Percentiles rank a stretch among this genome's conserved stretches.
Evolutionary conservation across 2,888 invertebrate genomes (phyloP).

Genomic region (Diarsia mendica): DNA sequence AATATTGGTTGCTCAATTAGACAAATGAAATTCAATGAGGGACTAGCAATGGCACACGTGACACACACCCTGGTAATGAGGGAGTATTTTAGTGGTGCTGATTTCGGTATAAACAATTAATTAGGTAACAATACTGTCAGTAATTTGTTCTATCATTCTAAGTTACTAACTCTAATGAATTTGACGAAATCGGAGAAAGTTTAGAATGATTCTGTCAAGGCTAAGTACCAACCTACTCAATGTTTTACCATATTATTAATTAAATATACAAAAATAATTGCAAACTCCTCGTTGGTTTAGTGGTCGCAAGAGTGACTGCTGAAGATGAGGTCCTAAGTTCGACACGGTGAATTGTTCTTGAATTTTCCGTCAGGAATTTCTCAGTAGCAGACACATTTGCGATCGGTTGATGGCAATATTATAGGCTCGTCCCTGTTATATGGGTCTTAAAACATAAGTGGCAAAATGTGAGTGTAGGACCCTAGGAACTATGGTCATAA

Average conservation of each 20-base stretch:
- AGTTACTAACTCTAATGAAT: background rate
- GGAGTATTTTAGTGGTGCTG: conserved; percentile 55
- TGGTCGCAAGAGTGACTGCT: no score
- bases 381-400: no score
- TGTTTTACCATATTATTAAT: no score
- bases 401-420: no score
- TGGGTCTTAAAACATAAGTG: no score
- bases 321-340: no score
- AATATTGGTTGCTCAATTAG: conserved; percentile 87
- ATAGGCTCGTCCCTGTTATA: no score
- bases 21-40: conserved; percentile 81
- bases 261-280: background rate
- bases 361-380: no score
- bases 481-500: no score
- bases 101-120: conserved; percentile 14
- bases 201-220: background rate
- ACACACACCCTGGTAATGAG: conserved; percentile 64
- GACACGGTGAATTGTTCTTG: no score
- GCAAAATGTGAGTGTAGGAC: no score
- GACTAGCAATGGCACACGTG: conserved; percentile 62
- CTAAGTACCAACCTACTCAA: background rate
- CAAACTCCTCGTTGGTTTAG: background rate
- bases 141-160: background rate
- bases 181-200: background rate
- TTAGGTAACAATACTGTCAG: background rate